These are phyloP conservation scores for Streblospio benedicti DNA, from an alignment of 1,140 invertebrate genomes.

Conservation along the genomic window DNA sequence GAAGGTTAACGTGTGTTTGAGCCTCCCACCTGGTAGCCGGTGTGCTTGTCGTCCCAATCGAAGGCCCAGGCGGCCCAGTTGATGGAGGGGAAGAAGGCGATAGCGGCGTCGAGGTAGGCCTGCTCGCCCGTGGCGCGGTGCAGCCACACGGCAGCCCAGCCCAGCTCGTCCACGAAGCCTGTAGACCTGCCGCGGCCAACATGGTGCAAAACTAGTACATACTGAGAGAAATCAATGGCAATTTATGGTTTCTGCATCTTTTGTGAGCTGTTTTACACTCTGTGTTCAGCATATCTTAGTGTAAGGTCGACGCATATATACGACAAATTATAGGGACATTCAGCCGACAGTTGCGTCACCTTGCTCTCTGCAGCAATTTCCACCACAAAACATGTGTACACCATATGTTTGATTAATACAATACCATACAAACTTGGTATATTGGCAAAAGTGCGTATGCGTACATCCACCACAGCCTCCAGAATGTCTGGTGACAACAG, in stretches of 20 bases:
- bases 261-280: background rate
- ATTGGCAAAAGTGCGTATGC: too few species aligned
- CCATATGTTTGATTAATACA: too few species aligned
- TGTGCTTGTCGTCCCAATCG: slow-evolving; percentile 56
- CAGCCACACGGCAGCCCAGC: slow-evolving; percentile 58
- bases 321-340: background rate
- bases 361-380: too few species aligned
- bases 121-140: slow-evolving; percentile 54
- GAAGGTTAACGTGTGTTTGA: too few species aligned
- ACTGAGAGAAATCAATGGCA: background rate
- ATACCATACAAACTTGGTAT: too few species aligned
- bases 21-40: slow-evolving; percentile 51
- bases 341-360: background rate
- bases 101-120: slow-evolving; percentile 52
- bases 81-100: slow-evolving; percentile 49
- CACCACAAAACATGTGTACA: too few species aligned
- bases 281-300: background rate
- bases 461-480: too few species aligned
- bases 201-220: background rate
- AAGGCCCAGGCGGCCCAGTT: slow-evolving; percentile 46
- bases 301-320: background rate
- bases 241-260: background rate
- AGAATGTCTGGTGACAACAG: too few species aligned
- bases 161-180: slow-evolving; percentile 56
- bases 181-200: slow-evolving; percentile 43